Percentiles rank a stretch among this genome's conserved stretches.
Evolutionary conservation across 2,113 vertebrate species (phyloP).

Genomic region (Pseudorasbora parva): DNA sequence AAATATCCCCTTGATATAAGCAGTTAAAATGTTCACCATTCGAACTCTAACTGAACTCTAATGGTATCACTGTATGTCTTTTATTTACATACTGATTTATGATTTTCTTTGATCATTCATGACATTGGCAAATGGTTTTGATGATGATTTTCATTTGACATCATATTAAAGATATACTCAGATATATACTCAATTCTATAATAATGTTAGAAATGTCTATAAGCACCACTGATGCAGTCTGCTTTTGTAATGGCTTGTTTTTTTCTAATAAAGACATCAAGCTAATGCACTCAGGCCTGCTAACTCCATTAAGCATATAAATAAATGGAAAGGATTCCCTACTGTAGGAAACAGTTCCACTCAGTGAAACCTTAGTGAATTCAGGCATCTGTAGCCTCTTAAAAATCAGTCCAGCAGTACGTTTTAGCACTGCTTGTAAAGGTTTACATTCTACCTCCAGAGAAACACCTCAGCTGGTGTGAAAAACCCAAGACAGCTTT

Average conservation of each 20-base stretch:
- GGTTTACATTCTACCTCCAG: background rate
- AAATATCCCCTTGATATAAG: background rate
- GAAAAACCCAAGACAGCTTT: slow-evolving; percentile 10
- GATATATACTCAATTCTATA: background rate
- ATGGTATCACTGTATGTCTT: too few species aligned
- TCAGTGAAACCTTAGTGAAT: slow-evolving; percentile 58
- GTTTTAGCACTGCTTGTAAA: slow-evolving; percentile 61
- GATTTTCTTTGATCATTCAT: background rate
- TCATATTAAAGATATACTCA: background rate
- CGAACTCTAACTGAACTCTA: too few species aligned
- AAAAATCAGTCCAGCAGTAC: slow-evolving; percentile 49
- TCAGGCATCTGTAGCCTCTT: slow-evolving; percentile 50
- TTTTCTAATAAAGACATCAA: slow-evolving; percentile 13
- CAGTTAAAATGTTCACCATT: background rate
- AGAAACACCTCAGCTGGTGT: slow-evolving; percentile 23
- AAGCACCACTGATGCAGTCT: background rate
- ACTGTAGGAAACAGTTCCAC: slow-evolving; percentile 47
- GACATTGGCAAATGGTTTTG: background rate
- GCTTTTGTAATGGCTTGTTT: slow-evolving; percentile 26
- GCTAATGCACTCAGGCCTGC: background rate
- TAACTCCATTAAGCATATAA: slow-evolving; percentile 22
- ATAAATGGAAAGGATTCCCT: slow-evolving; percentile 55
- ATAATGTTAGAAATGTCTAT: background rate
- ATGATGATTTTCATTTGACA: background rate
- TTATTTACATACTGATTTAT: background rate